A percentile compares a stretch with the other conserved stretches of the same genome.
Evolutionary conservation across 2,797 vertebrate genomes (phyloP).

Genomic region (Phoebastria nigripes): DNA sequence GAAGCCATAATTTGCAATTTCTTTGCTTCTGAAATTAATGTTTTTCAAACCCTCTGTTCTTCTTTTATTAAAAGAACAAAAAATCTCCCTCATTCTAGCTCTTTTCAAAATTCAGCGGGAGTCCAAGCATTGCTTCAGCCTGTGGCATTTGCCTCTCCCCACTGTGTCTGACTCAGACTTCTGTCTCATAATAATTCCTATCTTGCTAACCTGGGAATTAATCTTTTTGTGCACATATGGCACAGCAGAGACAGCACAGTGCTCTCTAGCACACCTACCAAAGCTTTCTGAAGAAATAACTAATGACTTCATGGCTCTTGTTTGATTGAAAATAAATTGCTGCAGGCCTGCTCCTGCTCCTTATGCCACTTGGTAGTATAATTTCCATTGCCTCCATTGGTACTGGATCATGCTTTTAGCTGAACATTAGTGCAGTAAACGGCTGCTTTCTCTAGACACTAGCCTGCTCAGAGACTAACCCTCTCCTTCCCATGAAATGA

Average conservation of each 20-base stretch:
- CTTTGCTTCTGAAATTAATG: neutral
- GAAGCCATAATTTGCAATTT: neutral
- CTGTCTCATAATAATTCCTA: slow-evolving; percentile 30
- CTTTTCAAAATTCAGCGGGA: slow-evolving; percentile 26
- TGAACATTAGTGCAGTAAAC: neutral
- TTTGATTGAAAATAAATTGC: slow-evolving; percentile 49
- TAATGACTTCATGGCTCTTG: slow-evolving; percentile 7
- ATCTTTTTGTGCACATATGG: slow-evolving; percentile 44
- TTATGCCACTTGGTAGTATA: neutral
- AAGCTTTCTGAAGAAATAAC: slow-evolving; percentile 40
- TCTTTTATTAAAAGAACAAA: neutral
- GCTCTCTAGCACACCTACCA: slow-evolving; percentile 23
- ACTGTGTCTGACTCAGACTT: slow-evolving; percentile 42
- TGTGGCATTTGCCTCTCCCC: slow-evolving; percentile 9
- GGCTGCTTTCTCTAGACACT: neutral
- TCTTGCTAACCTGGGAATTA: slow-evolving; percentile 54
- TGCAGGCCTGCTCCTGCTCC: neutral
- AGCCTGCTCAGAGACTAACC: neutral
- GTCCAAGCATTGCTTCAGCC: neutral
- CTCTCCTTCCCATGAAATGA: neutral
- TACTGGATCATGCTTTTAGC: neutral
- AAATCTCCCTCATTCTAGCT: neutral
- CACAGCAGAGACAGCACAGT: neutral
- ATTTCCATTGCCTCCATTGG: neutral
- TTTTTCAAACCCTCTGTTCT: neutral